Base-by-base conservation (phyloP, 92 coral and sea anemone species). In the Galaxea fascicularis region DNA sequence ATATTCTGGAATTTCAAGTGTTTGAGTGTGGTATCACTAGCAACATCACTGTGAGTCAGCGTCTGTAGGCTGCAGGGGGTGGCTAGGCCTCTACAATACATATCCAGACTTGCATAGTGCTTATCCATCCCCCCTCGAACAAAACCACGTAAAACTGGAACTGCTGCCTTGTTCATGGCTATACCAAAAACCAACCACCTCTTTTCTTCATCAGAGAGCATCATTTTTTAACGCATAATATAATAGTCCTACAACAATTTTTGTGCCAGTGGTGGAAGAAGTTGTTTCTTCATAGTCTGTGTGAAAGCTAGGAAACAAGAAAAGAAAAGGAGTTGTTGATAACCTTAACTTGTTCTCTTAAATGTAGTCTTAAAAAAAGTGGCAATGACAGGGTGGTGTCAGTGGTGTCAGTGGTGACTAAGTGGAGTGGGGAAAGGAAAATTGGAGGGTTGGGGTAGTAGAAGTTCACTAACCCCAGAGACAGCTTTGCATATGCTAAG, bases 1-100 rank as follows among this genome's bases (percentile, higher is more conserved):
- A 79, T 79, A 24, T 79, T 79, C 26, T 79, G 49, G 57, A 31
- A 79, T 62, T 79, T 79, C 71, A 65, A 17, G 1, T 28, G 22
- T 10, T 35, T 15, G 26, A 67, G 85, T 4, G 6, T 14, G 4
- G 67, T 4, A 35, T 54, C 71, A 6, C 14, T 29, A 1, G 0
- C 25, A 0, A 14, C 74, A 1, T 68, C 28, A 6, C 31, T 3
- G 29, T 62, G 25, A 22, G 67, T 4, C 0, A 62, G 31, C 4
- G 29, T 25, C 28, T 21, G 9, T 24, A 62, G 67, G 15, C 12
- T 62, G 29, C 67, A 62, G 67, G 67, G 67, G 1, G 25, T n/a
- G 67, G 0, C 0, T 6, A 62, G 67, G 13, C 67, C 31, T n/a
- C 67, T 25, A 21, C 67, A 62, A 15, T 62, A 25, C 29, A 21